A percentile compares a stretch with the other conserved stretches of the same genome.
phyloP scores from a whole-genome alignment of 2,113 vertebrate genomes.

The Enhydra lutris region DNA sequence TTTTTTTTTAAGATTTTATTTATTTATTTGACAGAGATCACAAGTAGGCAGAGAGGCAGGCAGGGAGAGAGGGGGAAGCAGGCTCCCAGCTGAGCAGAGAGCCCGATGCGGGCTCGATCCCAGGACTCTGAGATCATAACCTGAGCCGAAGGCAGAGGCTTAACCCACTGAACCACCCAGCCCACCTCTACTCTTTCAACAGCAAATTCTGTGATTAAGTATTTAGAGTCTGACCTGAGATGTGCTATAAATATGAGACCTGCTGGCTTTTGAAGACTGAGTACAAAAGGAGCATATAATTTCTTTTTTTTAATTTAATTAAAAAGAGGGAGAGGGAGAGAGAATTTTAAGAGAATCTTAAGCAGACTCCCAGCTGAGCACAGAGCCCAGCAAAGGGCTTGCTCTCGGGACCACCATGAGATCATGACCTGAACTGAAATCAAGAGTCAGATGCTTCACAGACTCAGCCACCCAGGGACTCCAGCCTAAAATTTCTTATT shows the following conservation, averaged over 20 bases:
- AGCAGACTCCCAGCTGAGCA: background rate
- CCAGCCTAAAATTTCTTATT: background rate
- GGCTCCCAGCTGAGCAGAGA: too few relatives aligned
- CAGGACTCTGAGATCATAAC: too few relatives aligned
- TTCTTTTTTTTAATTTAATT: background rate
- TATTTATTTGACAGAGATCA: too few relatives aligned
- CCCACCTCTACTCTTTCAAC: background rate
- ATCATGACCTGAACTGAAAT: background rate
- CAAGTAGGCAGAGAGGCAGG: too few relatives aligned
- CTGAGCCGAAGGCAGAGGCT: too few relatives aligned
- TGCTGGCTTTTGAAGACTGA: background rate
- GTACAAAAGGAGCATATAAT: background rate
- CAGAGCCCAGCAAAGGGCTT: background rate
- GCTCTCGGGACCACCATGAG: background rate
- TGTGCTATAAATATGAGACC: background rate
- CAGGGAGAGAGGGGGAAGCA: too few relatives aligned
- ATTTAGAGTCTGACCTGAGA: background rate
- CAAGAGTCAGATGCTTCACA: too few relatives aligned
- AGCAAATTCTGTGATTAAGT: background rate
- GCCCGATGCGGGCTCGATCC: too few relatives aligned
- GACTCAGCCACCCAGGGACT: too few relatives aligned
- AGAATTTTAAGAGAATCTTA: background rate
- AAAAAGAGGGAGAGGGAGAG: background rate
- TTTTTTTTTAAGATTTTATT: background rate
- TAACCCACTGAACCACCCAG: too few relatives aligned